Conservation (phyloP, 2,113 vertebrate species). For the Pteropus alecto region DNA sequence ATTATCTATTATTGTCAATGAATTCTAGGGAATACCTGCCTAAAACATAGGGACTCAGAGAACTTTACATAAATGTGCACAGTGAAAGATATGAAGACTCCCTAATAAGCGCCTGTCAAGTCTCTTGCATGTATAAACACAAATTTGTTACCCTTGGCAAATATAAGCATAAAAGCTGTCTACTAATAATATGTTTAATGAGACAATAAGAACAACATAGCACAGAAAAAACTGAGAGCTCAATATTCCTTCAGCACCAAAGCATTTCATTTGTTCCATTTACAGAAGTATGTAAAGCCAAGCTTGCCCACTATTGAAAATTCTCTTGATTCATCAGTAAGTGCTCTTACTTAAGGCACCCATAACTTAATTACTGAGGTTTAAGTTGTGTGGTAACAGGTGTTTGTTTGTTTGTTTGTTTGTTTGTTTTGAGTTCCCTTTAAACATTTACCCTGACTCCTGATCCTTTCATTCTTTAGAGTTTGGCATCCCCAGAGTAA, state of each 20-base stretch:
- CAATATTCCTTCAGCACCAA: neutral
- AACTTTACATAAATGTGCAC: neutral
- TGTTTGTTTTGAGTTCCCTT: neutral
- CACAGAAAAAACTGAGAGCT: neutral
- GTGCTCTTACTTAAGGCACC: neutral
- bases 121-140: neutral
- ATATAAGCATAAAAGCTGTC: conserved; percentile 19
- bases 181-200: conserved; percentile 23
- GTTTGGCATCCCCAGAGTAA: neutral
- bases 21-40: neutral
- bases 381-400: neutral
- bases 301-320: neutral
- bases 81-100: neutral
- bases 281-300: neutral
- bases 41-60: neutral
- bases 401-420: neutral
- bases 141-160: conserved; percentile 2
- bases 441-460: conserved; percentile 12
- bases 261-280: neutral
- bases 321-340: neutral
- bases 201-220: conserved; percentile 25
- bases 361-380: neutral
- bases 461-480: neutral
- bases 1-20: neutral
- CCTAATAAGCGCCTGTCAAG: neutral